These are phyloP conservation scores for Euwallacea fornicatus DNA, from an alignment of 1,140 invertebrate species.

Conservation along the genomic window DNA sequence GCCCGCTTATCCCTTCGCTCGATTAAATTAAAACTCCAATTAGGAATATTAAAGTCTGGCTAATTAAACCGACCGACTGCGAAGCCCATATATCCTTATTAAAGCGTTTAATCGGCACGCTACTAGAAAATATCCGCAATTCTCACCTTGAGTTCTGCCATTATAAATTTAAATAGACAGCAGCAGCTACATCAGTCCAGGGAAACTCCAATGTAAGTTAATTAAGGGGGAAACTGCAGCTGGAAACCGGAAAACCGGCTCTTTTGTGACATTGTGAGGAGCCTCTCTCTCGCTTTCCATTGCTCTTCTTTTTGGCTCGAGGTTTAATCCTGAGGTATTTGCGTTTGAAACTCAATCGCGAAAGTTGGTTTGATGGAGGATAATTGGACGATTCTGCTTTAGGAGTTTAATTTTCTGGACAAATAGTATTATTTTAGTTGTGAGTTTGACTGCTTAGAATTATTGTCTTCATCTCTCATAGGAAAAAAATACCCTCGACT, in stretches of 20 bases:
- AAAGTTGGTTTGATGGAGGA: not conserved
- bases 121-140: not conserved
- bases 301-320: not conserved
- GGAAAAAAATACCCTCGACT: no score
- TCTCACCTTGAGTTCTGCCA: not conserved
- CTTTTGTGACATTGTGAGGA: not conserved
- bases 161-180: slow-evolving; percentile 6
- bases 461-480: no score
- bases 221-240: not conserved
- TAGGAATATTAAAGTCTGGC: not conserved
- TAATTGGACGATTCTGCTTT: slow-evolving; percentile 1
- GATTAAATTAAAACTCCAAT: not conserved
- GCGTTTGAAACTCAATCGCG: not conserved
- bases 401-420: no score
- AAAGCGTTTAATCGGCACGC: not conserved
- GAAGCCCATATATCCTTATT: not conserved
- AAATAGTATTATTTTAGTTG: no score
- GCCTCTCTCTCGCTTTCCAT: not conserved
- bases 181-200: not conserved
- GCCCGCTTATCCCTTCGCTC: not conserved
- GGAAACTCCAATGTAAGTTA: not conserved
- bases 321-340: not conserved
- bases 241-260: not conserved
- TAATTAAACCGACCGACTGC: not conserved
- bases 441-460: no score